Percentiles rank a stretch among this genome's conserved stretches.
Conservation (phyloP, 2,888 invertebrate genomes). For the Dolomedes plantarius region DNA sequence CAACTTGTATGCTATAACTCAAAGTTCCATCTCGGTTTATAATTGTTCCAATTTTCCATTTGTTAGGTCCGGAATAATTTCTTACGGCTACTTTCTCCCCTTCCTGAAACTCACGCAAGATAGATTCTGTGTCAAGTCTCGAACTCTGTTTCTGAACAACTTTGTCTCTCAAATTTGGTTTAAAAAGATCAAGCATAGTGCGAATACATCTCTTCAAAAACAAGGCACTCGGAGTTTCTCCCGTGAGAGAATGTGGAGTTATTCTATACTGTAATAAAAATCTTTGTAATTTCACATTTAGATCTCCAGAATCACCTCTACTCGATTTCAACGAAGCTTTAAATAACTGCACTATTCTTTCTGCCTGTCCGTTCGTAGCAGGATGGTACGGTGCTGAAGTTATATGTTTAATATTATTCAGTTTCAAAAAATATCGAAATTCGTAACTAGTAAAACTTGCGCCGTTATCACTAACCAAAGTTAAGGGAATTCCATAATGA, state of each 20-base stretch:
- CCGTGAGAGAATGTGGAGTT: slow-evolving; percentile 49
- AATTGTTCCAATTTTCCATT: slow-evolving; percentile 44
- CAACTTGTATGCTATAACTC: slow-evolving; percentile 36
- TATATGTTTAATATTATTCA: slow-evolving; percentile 71
- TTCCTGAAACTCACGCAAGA: slow-evolving; percentile 48
- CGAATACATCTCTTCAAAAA: slow-evolving; percentile 45
- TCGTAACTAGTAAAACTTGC: slow-evolving; percentile 38
- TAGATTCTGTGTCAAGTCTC: slow-evolving; percentile 47
- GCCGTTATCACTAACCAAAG: slow-evolving; percentile 54
- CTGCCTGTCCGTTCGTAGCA: slow-evolving; percentile 74
- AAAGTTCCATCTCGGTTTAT: slow-evolving; percentile 12
- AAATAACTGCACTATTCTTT: slow-evolving; percentile 73
- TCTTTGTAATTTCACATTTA: slow-evolving; percentile 53
- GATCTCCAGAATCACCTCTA: slow-evolving; percentile 51
- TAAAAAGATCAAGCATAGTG: slow-evolving; percentile 33
- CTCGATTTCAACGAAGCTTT: slow-evolving; percentile 51
- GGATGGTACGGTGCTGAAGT: slow-evolving; percentile 73
- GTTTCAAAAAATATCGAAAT: slow-evolving; percentile 43
- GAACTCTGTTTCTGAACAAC: slow-evolving; percentile 44
- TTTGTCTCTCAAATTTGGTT: slow-evolving; percentile 44
- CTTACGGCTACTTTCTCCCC: slow-evolving; percentile 45
- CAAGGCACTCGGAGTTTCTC: slow-evolving; percentile 46
- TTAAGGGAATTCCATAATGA: slow-evolving; percentile 48
- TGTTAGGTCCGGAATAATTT: slow-evolving; percentile 48
- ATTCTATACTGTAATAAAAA: slow-evolving; percentile 52